These are phyloP conservation scores for Lasioglossum baleicum DNA, from an alignment of 1,140 invertebrate species.

Conservation along the genomic window DNA sequence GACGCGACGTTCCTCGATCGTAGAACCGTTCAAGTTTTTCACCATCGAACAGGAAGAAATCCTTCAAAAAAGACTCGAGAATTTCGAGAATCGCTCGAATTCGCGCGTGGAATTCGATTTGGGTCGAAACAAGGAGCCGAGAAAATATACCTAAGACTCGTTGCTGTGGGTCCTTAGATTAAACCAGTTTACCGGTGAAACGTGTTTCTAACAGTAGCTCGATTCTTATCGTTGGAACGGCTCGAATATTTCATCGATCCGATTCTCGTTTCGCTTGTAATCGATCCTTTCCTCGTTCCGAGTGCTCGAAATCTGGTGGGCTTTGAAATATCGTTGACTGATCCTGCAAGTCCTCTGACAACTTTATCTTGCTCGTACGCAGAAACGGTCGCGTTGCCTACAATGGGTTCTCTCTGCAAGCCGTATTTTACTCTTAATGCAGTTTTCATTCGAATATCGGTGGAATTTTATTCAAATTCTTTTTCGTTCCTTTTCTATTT, in stretches of 20 bases:
- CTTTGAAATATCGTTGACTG: not conserved
- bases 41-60: too few species aligned
- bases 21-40: too few species aligned
- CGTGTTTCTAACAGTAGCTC: conserved; percentile 5
- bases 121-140: conserved; percentile 12
- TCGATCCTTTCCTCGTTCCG: conserved; percentile 10
- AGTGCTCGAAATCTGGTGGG: not conserved
- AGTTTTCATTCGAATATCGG: too few species aligned
- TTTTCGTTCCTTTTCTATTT: too few species aligned
- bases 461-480: too few species aligned
- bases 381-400: too few species aligned
- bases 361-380: not conserved
- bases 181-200: conserved; percentile 4
- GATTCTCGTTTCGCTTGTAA: not conserved
- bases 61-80: too few species aligned
- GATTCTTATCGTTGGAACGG: conserved; percentile 10
- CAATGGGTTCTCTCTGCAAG: too few species aligned
- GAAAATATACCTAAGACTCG: not conserved
- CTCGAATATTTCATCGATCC: conserved; percentile 9
- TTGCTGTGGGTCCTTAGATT: not conserved
- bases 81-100: not conserved
- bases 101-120: conserved; percentile 17
- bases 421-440: too few species aligned
- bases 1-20: too few species aligned
- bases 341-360: not conserved